Base-by-base conservation (phyloP, 2,113 vertebrate genomes). In the Theropithecus gelada region DNA sequence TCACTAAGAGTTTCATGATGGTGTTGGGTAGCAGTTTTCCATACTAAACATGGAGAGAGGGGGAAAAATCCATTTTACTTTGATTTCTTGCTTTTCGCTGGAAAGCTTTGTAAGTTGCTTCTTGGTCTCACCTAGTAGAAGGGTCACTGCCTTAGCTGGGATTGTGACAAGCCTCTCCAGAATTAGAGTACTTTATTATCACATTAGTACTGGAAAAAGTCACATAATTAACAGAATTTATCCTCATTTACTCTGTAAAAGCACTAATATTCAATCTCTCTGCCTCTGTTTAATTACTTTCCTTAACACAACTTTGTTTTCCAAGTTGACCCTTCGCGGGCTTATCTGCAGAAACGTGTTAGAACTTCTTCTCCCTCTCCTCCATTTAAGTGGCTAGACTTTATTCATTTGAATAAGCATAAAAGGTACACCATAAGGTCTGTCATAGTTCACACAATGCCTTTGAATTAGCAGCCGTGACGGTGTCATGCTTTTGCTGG, bases 141-240 rank as follows among this genome's bases (percentile, higher is more conserved):
- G 98, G 98, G 98, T 98, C 97, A 98, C 8, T 96, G 96, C 83
- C 96, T 98, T 97, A 95, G 96, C 96, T 95, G 73, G 97, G 97
- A 97, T 81, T 94, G 95, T 99, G 98, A 98, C 98, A 98, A 95
- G 88, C 40, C 92, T 97, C 89, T 90, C 96, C 93, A 98, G 97
- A 96, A 96, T 94, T 75, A 97, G 84, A 98, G 96, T 94, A 96
- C 95, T 98, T 98, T 98, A 98, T 98, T 98, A 99, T 98, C 97
- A 97, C 98, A 98, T 95, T 97, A 98, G 95, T 97, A 89, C 70
- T 96, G 57, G 76, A 59, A 90, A 98, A 98, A 98, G 97, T 95
- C 98, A 98, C 95, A 97, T 98, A 98, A 98, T 98, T 98, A 98
- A 98, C 95, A 98, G 97, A 98, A 99, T 98, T 99, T 98, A 98